Evolutionary conservation across 1,140 invertebrate genomes (phyloP).

Genomic region (Drosophila teissieri): DNA sequence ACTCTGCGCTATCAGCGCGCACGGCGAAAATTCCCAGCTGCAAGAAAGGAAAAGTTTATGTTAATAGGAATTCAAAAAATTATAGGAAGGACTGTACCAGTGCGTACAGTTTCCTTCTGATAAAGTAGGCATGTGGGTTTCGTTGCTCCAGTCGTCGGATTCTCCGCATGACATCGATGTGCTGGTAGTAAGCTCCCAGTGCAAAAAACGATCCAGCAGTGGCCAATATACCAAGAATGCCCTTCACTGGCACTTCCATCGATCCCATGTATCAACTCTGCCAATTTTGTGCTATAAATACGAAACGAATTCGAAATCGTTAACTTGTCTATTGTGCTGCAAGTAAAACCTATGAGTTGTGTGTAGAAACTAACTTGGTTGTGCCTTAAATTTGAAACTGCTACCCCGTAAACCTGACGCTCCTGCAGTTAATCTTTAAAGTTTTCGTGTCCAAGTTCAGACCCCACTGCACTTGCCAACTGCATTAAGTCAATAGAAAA

Average conservation of each 20-base stretch:
- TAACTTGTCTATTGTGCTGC: background rate
- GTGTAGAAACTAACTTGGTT: slow-evolving; percentile 15
- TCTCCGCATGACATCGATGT: slow-evolving; percentile 62
- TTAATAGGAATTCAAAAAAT: background rate
- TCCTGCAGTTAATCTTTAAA: slow-evolving; percentile 39
- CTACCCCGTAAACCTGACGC: background rate
- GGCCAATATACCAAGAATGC: slow-evolving; percentile 53
- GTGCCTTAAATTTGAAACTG: background rate
- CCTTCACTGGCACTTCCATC: slow-evolving; percentile 35
- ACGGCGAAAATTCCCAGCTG: slow-evolving; percentile 55
- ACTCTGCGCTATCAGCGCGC: background rate
- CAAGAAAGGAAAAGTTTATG: background rate
- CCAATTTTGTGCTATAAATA: slow-evolving; percentile 9
- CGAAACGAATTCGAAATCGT: background rate
- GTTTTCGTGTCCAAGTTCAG: slow-evolving; percentile 38
- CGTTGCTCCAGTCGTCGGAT: slow-evolving; percentile 54
- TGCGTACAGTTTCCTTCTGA: slow-evolving; percentile 59
- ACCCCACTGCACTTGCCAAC: slow-evolving; percentile 69
- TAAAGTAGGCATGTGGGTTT: slow-evolving; percentile 69
- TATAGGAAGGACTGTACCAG: no score
- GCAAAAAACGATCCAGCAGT: slow-evolving; percentile 72
- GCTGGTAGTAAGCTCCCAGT: slow-evolving; percentile 71
- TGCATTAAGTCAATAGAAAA: slow-evolving; percentile 79
- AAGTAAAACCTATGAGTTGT: slow-evolving; percentile 4
- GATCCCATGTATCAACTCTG: background rate